Conservation (phyloP, 2,797 vertebrate species). For the Rhinichthys osculus region DNA sequence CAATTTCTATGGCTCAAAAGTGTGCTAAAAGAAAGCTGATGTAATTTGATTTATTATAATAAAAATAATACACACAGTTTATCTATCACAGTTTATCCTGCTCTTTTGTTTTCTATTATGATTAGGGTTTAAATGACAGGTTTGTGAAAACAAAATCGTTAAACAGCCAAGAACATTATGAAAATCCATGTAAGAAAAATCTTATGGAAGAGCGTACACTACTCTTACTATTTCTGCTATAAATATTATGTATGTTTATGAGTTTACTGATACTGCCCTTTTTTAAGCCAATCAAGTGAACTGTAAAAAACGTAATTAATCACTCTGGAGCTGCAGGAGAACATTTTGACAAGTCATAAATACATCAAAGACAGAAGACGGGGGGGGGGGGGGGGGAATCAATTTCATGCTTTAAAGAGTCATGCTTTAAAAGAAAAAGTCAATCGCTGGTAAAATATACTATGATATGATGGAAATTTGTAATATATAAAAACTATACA, state of each 20-base stretch:
- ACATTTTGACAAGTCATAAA: constrained; percentile 6
- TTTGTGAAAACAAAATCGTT: neutral
- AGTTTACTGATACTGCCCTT: neutral
- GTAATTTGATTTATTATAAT: neutral
- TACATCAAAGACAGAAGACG: neutral
- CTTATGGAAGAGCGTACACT: neutral
- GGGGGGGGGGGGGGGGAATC: no score
- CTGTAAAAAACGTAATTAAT: constrained; percentile 10
- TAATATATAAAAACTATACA: neutral
- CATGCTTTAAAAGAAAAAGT: neutral
- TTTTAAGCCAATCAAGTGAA: constrained; percentile 17
- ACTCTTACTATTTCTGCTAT: neutral
- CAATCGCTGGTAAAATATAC: neutral
- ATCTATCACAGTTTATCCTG: neutral
- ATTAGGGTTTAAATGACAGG: neutral
- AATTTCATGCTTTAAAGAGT: neutral
- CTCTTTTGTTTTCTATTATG: neutral
- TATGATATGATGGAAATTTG: neutral
- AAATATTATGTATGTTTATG: neutral
- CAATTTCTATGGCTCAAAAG: constrained; percentile 1
- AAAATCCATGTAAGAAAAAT: neutral
- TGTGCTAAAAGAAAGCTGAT: constrained; percentile 7
- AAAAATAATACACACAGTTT: constrained; percentile 9
- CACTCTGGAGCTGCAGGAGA: neutral
- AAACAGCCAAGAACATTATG: neutral